phyloP scores from a whole-genome alignment of 2,888 invertebrate genomes.

The Scaptomyza caliginosa region DNA sequence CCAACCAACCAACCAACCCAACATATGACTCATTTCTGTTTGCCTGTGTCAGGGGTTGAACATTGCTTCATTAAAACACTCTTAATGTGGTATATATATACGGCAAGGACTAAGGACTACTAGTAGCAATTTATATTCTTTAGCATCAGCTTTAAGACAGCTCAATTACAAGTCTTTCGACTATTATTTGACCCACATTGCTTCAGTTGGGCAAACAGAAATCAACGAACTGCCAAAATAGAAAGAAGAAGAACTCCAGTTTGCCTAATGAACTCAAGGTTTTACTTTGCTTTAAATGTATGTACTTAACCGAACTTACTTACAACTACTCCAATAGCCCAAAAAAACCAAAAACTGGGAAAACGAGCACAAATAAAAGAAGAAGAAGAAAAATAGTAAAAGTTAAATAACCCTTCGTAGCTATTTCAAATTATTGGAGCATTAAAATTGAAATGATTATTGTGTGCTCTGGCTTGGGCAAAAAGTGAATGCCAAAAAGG shows the following conservation, averaged over 20 bases:
- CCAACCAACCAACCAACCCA: slow-evolving; percentile 34
- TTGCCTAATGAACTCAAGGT: slow-evolving; percentile 54
- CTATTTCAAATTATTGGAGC: slow-evolving; percentile 76
- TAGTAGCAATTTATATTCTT: neutral
- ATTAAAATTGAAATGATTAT: slow-evolving; percentile 80
- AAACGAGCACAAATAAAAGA: neutral
- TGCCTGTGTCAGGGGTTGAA: slow-evolving; percentile 6
- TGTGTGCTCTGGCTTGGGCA: slow-evolving; percentile 60
- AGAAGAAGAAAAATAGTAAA: slow-evolving; percentile 2
- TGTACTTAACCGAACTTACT: slow-evolving; percentile 17
- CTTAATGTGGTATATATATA: neutral
- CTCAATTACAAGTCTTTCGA: neutral
- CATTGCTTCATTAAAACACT: neutral
- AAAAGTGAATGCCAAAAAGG: slow-evolving; percentile 14
- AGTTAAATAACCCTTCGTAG: slow-evolving; percentile 60
- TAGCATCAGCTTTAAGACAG: neutral
- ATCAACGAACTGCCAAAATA: slow-evolving; percentile 5
- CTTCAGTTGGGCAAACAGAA: slow-evolving; percentile 23
- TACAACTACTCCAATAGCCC: slow-evolving; percentile 2
- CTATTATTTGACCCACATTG: slow-evolving; percentile 38
- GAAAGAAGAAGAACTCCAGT: slow-evolving; percentile 9
- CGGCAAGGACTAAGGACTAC: neutral
- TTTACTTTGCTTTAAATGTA: slow-evolving; percentile 13
- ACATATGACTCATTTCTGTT: slow-evolving; percentile 70
- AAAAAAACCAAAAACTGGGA: neutral